These are phyloP conservation scores for Cryptoprocta ferox DNA, from an alignment of 2,797 vertebrate genomes.

Conservation along the genomic window DNA sequence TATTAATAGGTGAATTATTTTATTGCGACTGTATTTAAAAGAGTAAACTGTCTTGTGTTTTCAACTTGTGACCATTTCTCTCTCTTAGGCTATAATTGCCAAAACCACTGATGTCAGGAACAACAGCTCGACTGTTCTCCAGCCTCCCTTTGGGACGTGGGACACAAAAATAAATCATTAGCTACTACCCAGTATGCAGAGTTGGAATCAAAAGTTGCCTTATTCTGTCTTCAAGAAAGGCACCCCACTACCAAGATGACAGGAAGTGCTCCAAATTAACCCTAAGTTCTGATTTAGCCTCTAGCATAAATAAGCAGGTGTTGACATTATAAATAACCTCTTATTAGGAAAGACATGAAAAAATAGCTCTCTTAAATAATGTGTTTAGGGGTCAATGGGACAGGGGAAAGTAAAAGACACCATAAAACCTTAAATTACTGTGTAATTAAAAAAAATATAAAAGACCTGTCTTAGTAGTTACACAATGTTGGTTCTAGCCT, in stretches of 20 bases:
- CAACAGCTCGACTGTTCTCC: constrained; percentile 46
- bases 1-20: constrained; percentile 58
- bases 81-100: constrained; percentile 28
- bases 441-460: background rate
- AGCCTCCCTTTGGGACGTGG: background rate
- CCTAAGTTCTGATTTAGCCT: constrained; percentile 36
- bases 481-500: background rate
- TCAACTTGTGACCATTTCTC: constrained; percentile 41
- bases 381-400: background rate
- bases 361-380: constrained; percentile 51
- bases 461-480: background rate
- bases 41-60: constrained; percentile 39
- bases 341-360: background rate
- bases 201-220: constrained; percentile 52
- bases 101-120: constrained; percentile 57
- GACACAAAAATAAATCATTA: constrained; percentile 55
- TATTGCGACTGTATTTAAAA: constrained; percentile 57
- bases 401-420: background rate
- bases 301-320: constrained; percentile 33
- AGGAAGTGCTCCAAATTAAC: constrained; percentile 47
- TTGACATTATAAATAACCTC: constrained; percentile 44
- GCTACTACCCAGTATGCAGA: background rate
- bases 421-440: background rate
- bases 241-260: background rate
- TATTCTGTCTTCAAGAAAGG: constrained; percentile 46